phyloP scores from a whole-genome alignment of 2,113 vertebrate species.

The Lamprologus tigripictilis region DNA sequence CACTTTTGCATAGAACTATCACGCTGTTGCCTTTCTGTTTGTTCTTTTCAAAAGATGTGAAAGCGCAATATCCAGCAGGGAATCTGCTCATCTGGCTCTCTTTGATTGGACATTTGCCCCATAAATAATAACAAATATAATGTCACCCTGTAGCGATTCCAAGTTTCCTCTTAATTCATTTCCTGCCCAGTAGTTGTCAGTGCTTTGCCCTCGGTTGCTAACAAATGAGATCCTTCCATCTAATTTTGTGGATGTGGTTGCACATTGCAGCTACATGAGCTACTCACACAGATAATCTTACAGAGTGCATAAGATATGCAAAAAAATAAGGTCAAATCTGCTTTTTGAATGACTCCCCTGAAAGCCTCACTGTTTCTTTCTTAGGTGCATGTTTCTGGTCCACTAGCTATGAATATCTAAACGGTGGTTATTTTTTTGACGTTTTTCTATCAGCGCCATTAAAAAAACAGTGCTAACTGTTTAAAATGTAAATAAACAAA shows the following conservation, averaged over 20 bases:
- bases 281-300: slow-evolving; percentile 35
- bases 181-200: slow-evolving; percentile 70
- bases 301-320: neutral
- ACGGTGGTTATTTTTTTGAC: fast-evolving
- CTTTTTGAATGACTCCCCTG: slow-evolving; percentile 60
- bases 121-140: neutral
- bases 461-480: neutral
- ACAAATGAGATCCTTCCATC: slow-evolving; percentile 80
- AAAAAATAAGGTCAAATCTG: neutral
- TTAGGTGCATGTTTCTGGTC: slow-evolving; percentile 53
- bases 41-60: neutral
- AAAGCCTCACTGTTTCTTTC: slow-evolving; percentile 44
- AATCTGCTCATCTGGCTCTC: neutral
- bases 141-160: neutral
- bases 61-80: neutral
- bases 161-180: neutral
- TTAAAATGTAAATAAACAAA: neutral
- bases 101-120: neutral
- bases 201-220: slow-evolving; percentile 67
- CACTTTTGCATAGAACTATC: neutral
- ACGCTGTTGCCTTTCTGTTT: neutral
- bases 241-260: slow-evolving; percentile 72
- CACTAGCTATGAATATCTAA: neutral
- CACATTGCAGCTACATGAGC: slow-evolving; percentile 72
- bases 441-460: neutral